phyloP scores from a whole-genome alignment of 2,113 vertebrate genomes.

The Cromileptes altivelis region DNA sequence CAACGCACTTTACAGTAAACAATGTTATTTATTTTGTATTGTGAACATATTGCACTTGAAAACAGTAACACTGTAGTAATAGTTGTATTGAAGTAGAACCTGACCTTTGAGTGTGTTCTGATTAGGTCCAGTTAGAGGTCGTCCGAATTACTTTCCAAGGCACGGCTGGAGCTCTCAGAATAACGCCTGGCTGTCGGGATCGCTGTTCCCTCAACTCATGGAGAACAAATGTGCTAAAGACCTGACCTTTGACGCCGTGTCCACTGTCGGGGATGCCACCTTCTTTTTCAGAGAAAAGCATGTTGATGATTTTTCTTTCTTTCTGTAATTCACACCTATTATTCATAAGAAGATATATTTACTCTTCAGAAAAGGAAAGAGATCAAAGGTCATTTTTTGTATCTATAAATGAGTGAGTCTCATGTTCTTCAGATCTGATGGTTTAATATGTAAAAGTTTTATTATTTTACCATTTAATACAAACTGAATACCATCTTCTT shows the following conservation, averaged over 20 bases:
- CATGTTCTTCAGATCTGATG: background rate
- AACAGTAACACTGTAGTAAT: background rate
- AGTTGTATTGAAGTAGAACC: background rate
- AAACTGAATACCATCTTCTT: background rate
- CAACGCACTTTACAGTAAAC: constrained; percentile 88
- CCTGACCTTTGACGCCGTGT: constrained; percentile 83
- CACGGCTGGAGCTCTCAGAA: constrained; percentile 56
- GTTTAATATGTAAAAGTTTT: background rate
- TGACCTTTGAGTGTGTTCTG: constrained; percentile 12
- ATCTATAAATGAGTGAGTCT: background rate
- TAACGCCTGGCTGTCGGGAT: constrained; percentile 58
- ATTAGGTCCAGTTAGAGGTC: constrained; percentile 64
- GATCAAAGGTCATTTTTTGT: background rate
- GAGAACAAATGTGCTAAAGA: constrained; percentile 78
- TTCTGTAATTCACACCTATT: background rate
- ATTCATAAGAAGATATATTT: background rate
- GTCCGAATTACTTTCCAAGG: constrained; percentile 45
- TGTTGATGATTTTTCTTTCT: background rate
- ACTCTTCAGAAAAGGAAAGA: background rate
- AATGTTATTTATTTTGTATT: background rate
- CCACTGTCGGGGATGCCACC: constrained; percentile 76
- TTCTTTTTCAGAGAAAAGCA: constrained; percentile 85
- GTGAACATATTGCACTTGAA: background rate
- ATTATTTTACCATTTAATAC: background rate
- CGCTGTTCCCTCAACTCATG: constrained; percentile 56